Percentiles rank a stretch among this genome's conserved stretches.
Evolutionary conservation across 2,888 invertebrate species (phyloP).

Genomic region (Choreutis nemorana): DNA sequence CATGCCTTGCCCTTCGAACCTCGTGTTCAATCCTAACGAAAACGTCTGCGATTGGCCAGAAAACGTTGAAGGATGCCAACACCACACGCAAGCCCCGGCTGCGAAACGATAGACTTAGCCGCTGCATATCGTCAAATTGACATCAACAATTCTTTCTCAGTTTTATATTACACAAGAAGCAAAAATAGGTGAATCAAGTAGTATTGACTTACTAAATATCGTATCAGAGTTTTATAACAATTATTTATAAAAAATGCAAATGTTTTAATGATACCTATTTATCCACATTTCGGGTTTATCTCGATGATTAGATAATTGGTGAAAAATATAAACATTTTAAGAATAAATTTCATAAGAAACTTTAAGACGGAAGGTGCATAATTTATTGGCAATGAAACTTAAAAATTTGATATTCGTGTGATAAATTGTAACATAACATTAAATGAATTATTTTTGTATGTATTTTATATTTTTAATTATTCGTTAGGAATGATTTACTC

Average conservation of each 20-base stretch:
- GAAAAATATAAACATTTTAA: too few relatives aligned
- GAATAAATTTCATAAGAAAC: slow-evolving; percentile 9
- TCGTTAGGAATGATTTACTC: slow-evolving; percentile 17
- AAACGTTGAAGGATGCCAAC: slow-evolving; percentile 85
- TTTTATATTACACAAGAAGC: slow-evolving; percentile 10
- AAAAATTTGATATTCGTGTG: slow-evolving; percentile 37
- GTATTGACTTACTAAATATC: too few relatives aligned
- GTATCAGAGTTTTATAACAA: too few relatives aligned
- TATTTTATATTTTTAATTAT: slow-evolving; percentile 26
- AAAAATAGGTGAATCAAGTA: too few relatives aligned
- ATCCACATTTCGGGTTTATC: not conserved
- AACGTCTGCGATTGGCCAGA: slow-evolving; percentile 97
- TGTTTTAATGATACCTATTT: too few relatives aligned
- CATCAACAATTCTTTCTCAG: not conserved
- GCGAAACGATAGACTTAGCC: slow-evolving; percentile 36
- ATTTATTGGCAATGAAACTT: slow-evolving; percentile 8
- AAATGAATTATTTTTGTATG: slow-evolving; percentile 25
- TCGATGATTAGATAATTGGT: too few relatives aligned
- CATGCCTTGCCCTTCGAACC: slow-evolving; percentile 93
- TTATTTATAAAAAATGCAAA: too few relatives aligned
- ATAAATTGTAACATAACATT: slow-evolving; percentile 53
- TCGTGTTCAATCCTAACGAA: slow-evolving; percentile 92
- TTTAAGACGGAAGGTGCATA: slow-evolving; percentile 12
- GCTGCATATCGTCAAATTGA: not conserved
- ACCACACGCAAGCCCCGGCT: slow-evolving; percentile 60